Base-by-base conservation (phyloP, 2,888 invertebrate species). In the Noctua comes region DNA sequence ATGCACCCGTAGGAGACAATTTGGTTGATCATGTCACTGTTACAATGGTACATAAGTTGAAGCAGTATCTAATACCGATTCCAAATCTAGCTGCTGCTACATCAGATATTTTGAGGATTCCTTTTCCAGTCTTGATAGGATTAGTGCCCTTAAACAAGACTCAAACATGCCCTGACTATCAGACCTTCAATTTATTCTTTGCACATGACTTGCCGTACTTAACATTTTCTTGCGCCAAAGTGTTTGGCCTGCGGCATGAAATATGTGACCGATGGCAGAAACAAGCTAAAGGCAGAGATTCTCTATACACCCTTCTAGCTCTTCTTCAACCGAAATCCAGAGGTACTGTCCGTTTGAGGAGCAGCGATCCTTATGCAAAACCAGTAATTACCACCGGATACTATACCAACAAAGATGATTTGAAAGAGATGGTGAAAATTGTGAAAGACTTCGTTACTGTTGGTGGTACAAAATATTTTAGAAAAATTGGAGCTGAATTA, bases 321-420 rank as follows among this genome's bases (percentile, higher is more conserved):
- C 18, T 83, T 10, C n/a, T 89, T 2, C 78, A 88, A 40, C 92
- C 92, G 0, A 94, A 94, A 84, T 97, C 97, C 71, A 93, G 77
- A n/a, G 93, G 93, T 3, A 79, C 75, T 7, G 84, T 93, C 24
- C 74, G 82, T 16, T 76, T 93, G 21, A 79, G 79, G 1, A 91
- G 89, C 21, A 73, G 6, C 2, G 69, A 92, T 68, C 90, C 91
- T 7, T 73, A 57, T 0, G 90, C 86, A 6, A 51, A 81, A 40
- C 93, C 92, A 0, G 10, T 82, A 0, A 86, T 93, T 0, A 80
- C 83, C 36, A 83, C 77, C 36, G 80, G 79, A 2, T 80, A 74
- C n/a, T 88, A 76, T 40, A 74, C 11, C 0, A 73, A 85, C 0
- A 11, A 59, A 10, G 70, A 77, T 57, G 89, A 90, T 59, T 40